Base-by-base conservation (phyloP, 2,888 invertebrate species). In the Dolomedes plantarius region DNA sequence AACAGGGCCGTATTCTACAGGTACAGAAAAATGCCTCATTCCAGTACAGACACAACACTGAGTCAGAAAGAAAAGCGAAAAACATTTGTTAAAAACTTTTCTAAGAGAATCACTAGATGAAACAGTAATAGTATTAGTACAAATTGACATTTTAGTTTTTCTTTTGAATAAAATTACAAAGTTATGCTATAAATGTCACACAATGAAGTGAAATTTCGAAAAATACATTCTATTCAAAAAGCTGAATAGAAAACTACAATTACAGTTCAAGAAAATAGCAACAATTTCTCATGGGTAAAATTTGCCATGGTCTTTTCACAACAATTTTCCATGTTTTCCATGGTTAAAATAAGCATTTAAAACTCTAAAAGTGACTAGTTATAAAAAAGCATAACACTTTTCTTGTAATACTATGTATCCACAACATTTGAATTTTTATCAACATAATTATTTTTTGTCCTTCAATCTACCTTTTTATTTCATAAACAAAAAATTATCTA, bases 161-260 rank as follows among this genome's bases (percentile, higher is more conserved):
- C 29, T 39, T 80, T 74, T 32, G 73, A 77, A 67, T 85, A 77
- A 77, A 85, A 77, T 85, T 83, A 85, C 83, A 85, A 85, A 85
- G 82, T 75, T 82, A 75, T 64, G 67, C 83, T 77, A 77, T 85
- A 85, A 85, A 85, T 67, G 65, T 85, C 50, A 77, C 77, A 77
- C 77, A 65, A 46, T 77, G 76, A 77, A 83, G 76, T 76, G 50
- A 56, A 85, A 85, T 85, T 85, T 85, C 83, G 83, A 85, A 85
- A 85, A 85, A 85, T 85, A 85, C 83, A 77, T 85, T 64, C 83
- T 73, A 77, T 77, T 85, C 77, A 73, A 67, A 77, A 77, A 85
- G 77, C 56, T 85, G 83, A 85, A 85, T 85, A 77, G 83, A 85
- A 85, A 85, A 85, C 77, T 85, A 85, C 77, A 72, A 36, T 69